Percentiles rank a stretch among this genome's conserved stretches.
phyloP scores from a whole-genome alignment of 2,797 vertebrate genomes.

The Falco concolor region DNA sequence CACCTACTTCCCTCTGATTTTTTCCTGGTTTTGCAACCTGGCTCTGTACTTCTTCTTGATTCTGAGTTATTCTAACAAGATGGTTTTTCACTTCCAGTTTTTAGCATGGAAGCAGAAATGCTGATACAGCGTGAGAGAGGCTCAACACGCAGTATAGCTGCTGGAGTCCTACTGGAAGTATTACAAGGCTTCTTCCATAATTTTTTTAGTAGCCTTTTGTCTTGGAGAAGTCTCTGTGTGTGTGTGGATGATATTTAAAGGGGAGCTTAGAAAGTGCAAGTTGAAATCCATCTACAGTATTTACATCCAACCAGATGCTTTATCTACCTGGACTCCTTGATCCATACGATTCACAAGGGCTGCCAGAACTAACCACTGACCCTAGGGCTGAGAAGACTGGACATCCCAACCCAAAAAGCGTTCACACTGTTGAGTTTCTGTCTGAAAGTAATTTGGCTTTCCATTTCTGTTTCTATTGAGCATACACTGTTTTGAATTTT shows the following conservation, averaged over 20 bases:
- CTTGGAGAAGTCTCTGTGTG: neutral
- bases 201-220: neutral
- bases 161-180: neutral
- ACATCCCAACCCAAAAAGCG: neutral
- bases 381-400: neutral
- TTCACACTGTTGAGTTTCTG: neutral
- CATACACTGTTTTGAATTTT: neutral
- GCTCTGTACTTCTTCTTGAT: neutral
- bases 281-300: neutral
- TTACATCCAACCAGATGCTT: neutral
- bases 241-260: neutral
- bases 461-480: neutral
- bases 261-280: neutral
- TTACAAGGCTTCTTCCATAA: neutral
- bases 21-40: slow-evolving; percentile 21
- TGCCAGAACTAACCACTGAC: neutral
- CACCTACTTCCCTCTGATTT: slow-evolving; percentile 20
- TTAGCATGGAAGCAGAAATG: neutral
- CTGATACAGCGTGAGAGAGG: neutral
- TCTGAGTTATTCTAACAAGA: neutral
- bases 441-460: neutral
- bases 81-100: slow-evolving; percentile 44
- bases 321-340: neutral
- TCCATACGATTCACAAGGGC: neutral
- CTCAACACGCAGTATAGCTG: neutral